Conservation (phyloP, 2,797 vertebrate genomes). For the Corythornis leucogaster region DNA sequence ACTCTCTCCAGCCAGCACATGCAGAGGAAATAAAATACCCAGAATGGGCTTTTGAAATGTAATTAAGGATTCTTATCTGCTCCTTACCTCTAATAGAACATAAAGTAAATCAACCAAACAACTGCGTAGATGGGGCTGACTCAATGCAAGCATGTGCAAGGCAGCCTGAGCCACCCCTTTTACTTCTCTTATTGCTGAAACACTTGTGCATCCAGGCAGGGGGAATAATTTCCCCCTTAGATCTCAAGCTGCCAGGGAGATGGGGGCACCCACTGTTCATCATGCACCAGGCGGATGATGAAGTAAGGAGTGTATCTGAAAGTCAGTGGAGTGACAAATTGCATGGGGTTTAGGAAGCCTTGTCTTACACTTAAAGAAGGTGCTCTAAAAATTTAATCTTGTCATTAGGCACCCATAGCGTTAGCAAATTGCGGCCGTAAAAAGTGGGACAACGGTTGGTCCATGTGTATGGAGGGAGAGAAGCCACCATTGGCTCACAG, state of each 20-base stretch:
- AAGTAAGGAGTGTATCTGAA: not conserved
- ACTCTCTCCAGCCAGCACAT: not conserved
- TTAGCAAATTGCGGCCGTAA: not conserved
- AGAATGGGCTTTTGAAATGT: slow-evolving; percentile 8
- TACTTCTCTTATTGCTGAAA: not conserved
- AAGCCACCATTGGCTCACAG: not conserved
- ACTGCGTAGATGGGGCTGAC: not conserved
- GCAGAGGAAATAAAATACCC: not conserved
- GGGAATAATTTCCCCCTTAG: not conserved
- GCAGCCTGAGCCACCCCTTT: not conserved
- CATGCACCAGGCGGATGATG: not conserved
- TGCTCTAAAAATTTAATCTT: slow-evolving; percentile 18
- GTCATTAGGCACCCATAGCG: not conserved
- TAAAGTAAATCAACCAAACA: not conserved
- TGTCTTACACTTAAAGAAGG: slow-evolving; percentile 23
- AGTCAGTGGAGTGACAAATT: slow-evolving; percentile 43
- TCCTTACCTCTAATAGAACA: slow-evolving; percentile 5
- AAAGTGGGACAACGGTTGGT: not conserved
- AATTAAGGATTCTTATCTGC: slow-evolving; percentile 29
- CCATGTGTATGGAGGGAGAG: not conserved
- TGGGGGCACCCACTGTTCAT: not conserved
- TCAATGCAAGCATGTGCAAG: not conserved
- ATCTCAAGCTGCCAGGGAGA: not conserved
- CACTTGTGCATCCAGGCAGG: rapidly evolving
- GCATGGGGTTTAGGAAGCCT: not conserved